Conservation (phyloP, 1,140 invertebrate genomes). For the Nasonia giraulti region DNA sequence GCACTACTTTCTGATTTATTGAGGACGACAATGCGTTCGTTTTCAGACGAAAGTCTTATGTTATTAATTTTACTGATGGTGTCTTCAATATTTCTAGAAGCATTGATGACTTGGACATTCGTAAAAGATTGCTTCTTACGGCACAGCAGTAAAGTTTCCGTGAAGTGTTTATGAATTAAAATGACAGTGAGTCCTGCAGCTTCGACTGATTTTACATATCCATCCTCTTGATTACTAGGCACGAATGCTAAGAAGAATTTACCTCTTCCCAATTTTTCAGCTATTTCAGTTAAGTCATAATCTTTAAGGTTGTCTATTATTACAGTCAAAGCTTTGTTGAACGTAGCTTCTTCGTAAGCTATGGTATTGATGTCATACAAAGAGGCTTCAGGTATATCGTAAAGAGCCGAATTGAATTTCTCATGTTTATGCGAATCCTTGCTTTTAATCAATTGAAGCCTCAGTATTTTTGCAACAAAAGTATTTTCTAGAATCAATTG, state of each 20-base stretch:
- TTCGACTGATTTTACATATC: conserved; percentile 54
- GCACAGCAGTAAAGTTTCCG: conserved; percentile 60
- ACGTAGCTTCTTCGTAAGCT: conserved; percentile 58
- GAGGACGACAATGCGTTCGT: conserved; percentile 72
- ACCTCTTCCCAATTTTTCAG: conserved; percentile 61
- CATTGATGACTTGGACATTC: conserved; percentile 57
- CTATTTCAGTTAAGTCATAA: conserved; percentile 52
- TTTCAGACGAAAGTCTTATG: conserved; percentile 15
- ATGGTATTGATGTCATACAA: conserved; percentile 8
- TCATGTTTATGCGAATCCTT: conserved; percentile 54
- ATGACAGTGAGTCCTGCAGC: conserved; percentile 58
- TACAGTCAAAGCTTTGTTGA: conserved; percentile 74
- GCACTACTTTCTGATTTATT: conserved; percentile 73
- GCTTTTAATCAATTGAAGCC: conserved; percentile 78
- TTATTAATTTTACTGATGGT: conserved; percentile 73
- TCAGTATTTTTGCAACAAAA: conserved; percentile 79
- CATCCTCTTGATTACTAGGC: conserved; percentile 45
- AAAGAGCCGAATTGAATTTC: conserved; percentile 36
- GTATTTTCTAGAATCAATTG: conserved; percentile 87
- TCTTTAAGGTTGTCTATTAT: conserved; percentile 66
- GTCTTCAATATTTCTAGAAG: conserved; percentile 54
- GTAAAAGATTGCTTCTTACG: conserved; percentile 56
- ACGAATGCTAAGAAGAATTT: conserved; percentile 69
- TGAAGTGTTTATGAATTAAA: conserved; percentile 56
- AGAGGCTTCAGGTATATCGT: conserved; percentile 26